Evolutionary conservation across 92 coral and sea anemone genomes (phyloP).

Genomic region (Zoanthus sociatus): DNA sequence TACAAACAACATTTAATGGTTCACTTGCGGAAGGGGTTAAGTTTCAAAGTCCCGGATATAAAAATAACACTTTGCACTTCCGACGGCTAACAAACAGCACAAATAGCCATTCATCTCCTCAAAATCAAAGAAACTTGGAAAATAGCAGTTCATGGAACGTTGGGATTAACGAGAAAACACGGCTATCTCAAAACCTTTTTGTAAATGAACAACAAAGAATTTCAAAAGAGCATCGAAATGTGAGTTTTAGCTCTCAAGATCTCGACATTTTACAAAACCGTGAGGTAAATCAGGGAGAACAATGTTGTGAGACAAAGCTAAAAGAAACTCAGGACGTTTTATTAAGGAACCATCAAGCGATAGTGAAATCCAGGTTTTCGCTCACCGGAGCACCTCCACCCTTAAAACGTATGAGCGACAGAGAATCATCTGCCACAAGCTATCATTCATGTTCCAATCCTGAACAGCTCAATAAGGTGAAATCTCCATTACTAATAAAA

Average conservation of each 20-base stretch:
- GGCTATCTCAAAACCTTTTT: not conserved
- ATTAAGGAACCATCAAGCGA: not conserved
- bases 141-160: not conserved
- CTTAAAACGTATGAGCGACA: slow-evolving; percentile 19
- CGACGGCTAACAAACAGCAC: not conserved
- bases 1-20: not conserved
- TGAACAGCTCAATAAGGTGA: not conserved
- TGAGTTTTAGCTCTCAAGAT: not conserved
- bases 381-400: slow-evolving; percentile 14
- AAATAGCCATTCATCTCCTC: not conserved
- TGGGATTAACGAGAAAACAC: not conserved
- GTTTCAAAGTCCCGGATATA: not conserved
- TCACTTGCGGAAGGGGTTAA: not conserved
- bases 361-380: slow-evolving; percentile 12
- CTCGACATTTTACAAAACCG: not conserved
- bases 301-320: not conserved
- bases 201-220: not conserved
- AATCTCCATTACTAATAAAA: not conserved
- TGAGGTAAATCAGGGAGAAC: not conserved
- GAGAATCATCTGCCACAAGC: not conserved
- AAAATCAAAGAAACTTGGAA: not conserved
- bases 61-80: slow-evolving; percentile 6
- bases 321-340: not conserved
- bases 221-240: not conserved
- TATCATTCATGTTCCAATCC: slow-evolving; percentile 12